A percentile compares a stretch with the other conserved stretches of the same genome.
Conservation (phyloP, 2,113 vertebrate genomes). For the Pangasianodon hypophthalmus region DNA sequence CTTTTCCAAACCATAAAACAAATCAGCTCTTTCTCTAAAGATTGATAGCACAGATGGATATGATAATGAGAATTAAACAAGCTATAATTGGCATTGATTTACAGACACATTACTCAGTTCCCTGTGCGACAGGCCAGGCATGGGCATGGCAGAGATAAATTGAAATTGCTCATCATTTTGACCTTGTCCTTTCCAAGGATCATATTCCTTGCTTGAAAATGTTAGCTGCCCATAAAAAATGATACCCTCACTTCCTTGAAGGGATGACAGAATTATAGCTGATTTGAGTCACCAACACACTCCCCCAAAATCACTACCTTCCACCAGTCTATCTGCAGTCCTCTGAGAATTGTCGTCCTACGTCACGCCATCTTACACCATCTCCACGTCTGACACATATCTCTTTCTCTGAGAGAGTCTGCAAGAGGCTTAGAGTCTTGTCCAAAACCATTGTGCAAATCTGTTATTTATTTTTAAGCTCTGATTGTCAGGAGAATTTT, state of each 20-base stretch:
- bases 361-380: not conserved
- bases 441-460: conserved; percentile 12
- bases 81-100: conserved; percentile 35
- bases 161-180: conserved; percentile 19
- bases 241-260: conserved; percentile 15
- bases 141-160: conserved; percentile 25
- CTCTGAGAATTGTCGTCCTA: not conserved
- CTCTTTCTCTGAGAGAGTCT: not conserved
- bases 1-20: not conserved
- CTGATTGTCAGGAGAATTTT: not conserved
- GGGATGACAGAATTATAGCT: conserved; percentile 18
- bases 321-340: conserved; percentile 19
- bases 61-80: conserved; percentile 37
- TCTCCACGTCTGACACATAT: conserved; percentile 1
- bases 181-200: conserved; percentile 34
- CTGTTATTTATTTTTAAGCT: not conserved
- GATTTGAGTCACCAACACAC: conserved; percentile 15
- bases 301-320: not conserved
- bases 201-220: conserved; percentile 11
- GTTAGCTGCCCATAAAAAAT: conserved; percentile 27
- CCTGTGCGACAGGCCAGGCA: conserved; percentile 25
- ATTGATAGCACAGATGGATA: conserved; percentile 36
- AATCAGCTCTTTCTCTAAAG: not conserved
- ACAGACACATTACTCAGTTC: conserved; percentile 18
- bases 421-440: not conserved